Percentiles rank a stretch among this genome's conserved stretches.
Evolutionary conservation across 2,888 invertebrate genomes (phyloP).

Genomic region (Drosophila bunnanda): DNA sequence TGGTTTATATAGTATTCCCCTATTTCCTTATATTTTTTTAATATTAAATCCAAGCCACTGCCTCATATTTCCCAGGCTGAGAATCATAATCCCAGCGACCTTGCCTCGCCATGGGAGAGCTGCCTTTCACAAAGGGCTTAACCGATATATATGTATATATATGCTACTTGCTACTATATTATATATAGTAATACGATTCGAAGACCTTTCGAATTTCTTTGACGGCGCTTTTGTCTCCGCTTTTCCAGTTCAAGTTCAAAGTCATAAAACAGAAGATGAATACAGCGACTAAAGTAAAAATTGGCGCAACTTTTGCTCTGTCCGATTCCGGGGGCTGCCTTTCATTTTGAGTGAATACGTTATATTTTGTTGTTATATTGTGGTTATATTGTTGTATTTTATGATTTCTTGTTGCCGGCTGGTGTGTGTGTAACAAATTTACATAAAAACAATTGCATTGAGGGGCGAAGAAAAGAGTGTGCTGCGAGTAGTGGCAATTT

Average conservation of each 20-base stretch:
- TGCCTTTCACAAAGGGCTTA: constrained; percentile 32
- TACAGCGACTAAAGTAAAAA: constrained; percentile 33
- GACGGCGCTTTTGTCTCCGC: constrained; percentile 27
- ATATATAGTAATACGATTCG: background rate
- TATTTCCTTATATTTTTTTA: background rate
- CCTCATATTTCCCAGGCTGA: constrained; percentile 8
- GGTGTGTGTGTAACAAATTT: constrained; percentile 45
- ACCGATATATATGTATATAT: background rate
- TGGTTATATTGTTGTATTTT: constrained; percentile 22
- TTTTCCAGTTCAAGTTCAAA: constrained; percentile 73
- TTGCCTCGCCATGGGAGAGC: constrained; percentile 35
- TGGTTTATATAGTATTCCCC: background rate
- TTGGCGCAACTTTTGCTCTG: constrained; percentile 59
- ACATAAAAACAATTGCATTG: constrained; percentile 70
- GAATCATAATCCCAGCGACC: constrained; percentile 18
- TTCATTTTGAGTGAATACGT: constrained; percentile 72
- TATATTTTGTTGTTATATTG: constrained; percentile 28
- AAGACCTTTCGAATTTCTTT: constrained; percentile 61
- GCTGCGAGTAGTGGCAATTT: constrained; percentile 65
- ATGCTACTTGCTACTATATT: background rate
- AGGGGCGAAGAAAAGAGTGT: constrained; percentile 14
- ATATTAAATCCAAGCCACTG: background rate
- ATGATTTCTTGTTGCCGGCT: background rate
- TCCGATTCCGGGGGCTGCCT: constrained; percentile 55
- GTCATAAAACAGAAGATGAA: constrained; percentile 57